A percentile compares a stretch with the other conserved stretches of the same genome.
These are phyloP conservation scores for Poeciliopsis prolifica DNA, from an alignment of 2,113 vertebrate genomes.

Conservation along the genomic window DNA sequence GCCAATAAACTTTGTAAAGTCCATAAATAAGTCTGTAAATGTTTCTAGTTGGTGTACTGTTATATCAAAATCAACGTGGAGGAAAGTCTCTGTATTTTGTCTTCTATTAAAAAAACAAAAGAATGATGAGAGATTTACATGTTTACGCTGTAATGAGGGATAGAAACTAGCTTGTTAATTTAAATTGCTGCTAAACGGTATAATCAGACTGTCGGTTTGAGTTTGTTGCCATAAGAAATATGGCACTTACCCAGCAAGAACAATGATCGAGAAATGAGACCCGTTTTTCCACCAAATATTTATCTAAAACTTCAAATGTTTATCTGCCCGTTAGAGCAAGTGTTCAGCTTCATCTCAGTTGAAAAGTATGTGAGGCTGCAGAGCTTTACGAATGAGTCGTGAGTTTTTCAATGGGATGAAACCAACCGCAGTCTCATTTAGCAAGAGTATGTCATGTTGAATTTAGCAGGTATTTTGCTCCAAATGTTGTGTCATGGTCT, in stretches of 20 bases:
- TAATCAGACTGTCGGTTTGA: not conserved
- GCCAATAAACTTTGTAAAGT: too few species aligned
- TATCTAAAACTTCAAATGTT: conserved; percentile 16
- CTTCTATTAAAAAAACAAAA: not conserved
- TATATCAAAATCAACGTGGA: too few species aligned
- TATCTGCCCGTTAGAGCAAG: conserved; percentile 22
- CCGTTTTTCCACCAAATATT: conserved; percentile 11
- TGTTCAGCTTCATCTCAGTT: conserved; percentile 18
- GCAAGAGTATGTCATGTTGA: conserved; percentile 58
- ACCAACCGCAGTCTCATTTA: conserved; percentile 52
- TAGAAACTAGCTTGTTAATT: not conserved
- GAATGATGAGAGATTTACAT: not conserved
- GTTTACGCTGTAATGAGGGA: not conserved
- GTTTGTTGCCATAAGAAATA: not conserved
- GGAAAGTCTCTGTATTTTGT: not conserved
- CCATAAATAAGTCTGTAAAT: not conserved
- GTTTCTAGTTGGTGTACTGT: not conserved
- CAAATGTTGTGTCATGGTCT: conserved; percentile 59
- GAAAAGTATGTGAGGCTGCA: conserved; percentile 29
- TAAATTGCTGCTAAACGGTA: not conserved
- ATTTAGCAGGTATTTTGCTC: conserved; percentile 49
- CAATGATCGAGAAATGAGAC: not conserved
- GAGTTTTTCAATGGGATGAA: conserved; percentile 42
- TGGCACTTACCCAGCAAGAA: not conserved
- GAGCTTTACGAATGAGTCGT: conserved; percentile 39